phyloP scores from a whole-genome alignment of 1,140 invertebrate genomes.

The Bursaphelenchus mucronatus region DNA sequence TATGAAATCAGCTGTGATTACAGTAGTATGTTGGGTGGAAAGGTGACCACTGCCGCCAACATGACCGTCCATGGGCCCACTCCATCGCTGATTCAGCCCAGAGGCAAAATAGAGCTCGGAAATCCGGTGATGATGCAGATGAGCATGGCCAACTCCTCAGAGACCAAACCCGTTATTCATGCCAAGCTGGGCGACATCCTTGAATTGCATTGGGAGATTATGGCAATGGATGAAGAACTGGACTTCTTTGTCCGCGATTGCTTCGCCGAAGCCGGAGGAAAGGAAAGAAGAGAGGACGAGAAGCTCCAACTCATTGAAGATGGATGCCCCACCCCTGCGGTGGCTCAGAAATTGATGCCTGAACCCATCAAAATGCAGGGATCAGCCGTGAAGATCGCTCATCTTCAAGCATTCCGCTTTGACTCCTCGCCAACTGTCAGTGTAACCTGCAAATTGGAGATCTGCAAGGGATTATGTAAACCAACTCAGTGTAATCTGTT shows the following conservation, averaged over 20 bases:
- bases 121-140: constrained; percentile 61
- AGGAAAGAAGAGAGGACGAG: constrained; percentile 38
- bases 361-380: constrained; percentile 50
- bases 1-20: constrained; percentile 52
- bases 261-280: constrained; percentile 50
- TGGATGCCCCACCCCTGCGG: constrained; percentile 58
- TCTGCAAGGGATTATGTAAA: constrained; percentile 59
- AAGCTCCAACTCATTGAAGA: constrained; percentile 54
- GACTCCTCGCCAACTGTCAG: constrained; percentile 52
- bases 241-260: constrained; percentile 60
- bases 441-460: constrained; percentile 56
- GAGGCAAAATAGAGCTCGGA: constrained; percentile 60
- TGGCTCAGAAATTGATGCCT: constrained; percentile 59
- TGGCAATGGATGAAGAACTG: constrained; percentile 61
- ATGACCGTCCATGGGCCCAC: constrained; percentile 58
- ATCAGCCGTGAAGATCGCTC: constrained; percentile 55
- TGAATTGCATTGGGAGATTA: constrained; percentile 60
- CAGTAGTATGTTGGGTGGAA: constrained; percentile 54
- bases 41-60: constrained; percentile 56
- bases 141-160: constrained; percentile 22
- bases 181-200: constrained; percentile 60
- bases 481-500: constrained; percentile 49
- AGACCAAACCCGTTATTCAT: constrained; percentile 39
- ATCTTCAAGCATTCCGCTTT: constrained; percentile 60
- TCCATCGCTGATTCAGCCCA: constrained; percentile 57